These are phyloP conservation scores for Oikopleura vanhoeffeni DNA, from an alignment of 23 tunicate species.

Conservation along the genomic window DNA sequence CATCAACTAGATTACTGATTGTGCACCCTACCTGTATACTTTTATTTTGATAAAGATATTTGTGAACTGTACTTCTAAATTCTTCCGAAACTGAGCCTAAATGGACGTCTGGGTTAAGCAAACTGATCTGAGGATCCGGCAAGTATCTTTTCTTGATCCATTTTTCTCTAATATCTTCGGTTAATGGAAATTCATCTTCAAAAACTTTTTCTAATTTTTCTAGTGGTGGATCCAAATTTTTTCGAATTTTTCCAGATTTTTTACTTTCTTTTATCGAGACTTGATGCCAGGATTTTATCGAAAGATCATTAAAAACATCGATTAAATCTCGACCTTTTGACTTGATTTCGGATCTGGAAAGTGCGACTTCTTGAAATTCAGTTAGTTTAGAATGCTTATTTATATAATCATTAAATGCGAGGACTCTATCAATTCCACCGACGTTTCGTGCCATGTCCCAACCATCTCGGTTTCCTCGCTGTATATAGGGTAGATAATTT, in stretches of 20 bases:
- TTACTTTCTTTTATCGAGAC: conserved; percentile 12
- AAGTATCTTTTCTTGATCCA: not conserved
- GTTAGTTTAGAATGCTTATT: not conserved
- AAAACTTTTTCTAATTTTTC: not conserved
- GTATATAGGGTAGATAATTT: no score
- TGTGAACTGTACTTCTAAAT: conserved; percentile 19
- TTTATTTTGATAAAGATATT: conserved; percentile 22
- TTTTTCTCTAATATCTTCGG: not conserved
- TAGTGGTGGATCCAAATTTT: not conserved
- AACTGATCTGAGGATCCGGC: conserved; percentile 32
- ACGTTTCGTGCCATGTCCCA: conserved; percentile 4
- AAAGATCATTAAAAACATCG: not conserved
- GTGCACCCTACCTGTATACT: no score
- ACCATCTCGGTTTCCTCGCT: not conserved
- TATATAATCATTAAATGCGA: not conserved
- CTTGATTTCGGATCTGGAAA: no score
- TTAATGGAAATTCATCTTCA: not conserved
- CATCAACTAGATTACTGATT: no score
- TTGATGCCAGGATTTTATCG: not conserved
- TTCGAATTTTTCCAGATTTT: not conserved
- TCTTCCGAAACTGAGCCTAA: conserved; percentile 49
- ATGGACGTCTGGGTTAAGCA: conserved; percentile 40
- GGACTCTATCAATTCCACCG: not conserved
- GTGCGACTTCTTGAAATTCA: not conserved
- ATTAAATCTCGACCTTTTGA: not conserved